Percentiles rank a stretch among this genome's conserved stretches.
Evolutionary conservation across 2,113 vertebrate species (phyloP).

Genomic region (Dasypus novemcinctus): DNA sequence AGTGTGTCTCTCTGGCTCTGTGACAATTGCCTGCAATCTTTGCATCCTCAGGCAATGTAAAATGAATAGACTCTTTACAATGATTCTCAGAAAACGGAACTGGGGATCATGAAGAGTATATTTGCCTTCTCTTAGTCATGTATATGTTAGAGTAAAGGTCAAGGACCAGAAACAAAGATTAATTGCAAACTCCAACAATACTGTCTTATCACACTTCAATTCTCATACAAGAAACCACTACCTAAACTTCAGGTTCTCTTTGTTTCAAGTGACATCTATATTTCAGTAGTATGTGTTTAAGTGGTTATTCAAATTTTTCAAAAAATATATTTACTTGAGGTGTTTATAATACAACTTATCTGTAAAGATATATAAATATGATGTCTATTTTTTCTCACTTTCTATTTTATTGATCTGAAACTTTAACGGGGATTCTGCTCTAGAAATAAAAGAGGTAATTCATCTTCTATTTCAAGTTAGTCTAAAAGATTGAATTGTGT

Average conservation of each 20-base stretch:
- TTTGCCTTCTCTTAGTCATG: neutral
- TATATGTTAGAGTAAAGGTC: neutral
- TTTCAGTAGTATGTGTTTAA: neutral
- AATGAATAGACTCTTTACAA: neutral
- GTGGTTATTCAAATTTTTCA: neutral
- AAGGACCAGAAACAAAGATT: neutral
- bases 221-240: neutral
- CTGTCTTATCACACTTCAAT: neutral
- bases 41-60: neutral
- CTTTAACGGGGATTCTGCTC: neutral
- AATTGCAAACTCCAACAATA: neutral
- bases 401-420: constrained; percentile 36
- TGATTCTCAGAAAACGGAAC: neutral
- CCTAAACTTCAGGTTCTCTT: neutral
- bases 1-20: neutral
- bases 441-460: constrained; percentile 57
- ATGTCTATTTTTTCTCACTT: neutral
- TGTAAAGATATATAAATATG: neutral
- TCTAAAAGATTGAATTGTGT: constrained; percentile 42
- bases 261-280: neutral
- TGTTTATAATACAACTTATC: too few species aligned
- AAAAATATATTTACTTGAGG: neutral
- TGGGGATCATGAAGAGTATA: neutral
- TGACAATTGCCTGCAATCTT: neutral
- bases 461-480: constrained; percentile 51